A percentile compares a stretch with the other conserved stretches of the same genome.
These are phyloP conservation scores for Tachyglossus aculeatus DNA, from an alignment of 2,797 vertebrate genomes.

Conservation along the genomic window DNA sequence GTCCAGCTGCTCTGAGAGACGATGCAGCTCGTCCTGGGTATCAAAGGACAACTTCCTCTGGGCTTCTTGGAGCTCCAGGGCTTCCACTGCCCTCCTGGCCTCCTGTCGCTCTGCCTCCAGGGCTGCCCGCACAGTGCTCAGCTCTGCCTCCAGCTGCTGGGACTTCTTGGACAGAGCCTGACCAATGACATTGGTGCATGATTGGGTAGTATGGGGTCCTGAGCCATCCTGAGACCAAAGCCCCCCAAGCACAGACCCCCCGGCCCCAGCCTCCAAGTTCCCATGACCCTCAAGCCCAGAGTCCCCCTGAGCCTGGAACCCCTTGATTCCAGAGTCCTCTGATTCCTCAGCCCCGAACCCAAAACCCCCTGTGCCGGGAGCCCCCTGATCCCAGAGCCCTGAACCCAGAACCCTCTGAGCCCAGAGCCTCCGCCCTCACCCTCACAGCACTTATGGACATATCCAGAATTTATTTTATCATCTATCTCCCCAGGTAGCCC, in stretches of 20 bases:
- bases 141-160: conserved; percentile 84
- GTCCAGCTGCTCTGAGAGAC: conserved; percentile 57
- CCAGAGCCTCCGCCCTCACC: too few species aligned
- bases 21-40: conserved; percentile 63
- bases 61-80: conserved; percentile 64
- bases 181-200: too few species aligned
- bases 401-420: too few species aligned
- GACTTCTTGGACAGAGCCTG: conserved; percentile 86
- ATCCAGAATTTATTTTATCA: too few species aligned
- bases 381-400: too few species aligned
- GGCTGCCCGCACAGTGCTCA: conserved; percentile 63
- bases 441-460: too few species aligned
- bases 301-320: too few species aligned
- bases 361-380: too few species aligned
- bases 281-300: not conserved
- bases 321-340: too few species aligned
- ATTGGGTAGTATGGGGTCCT: too few species aligned
- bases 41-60: conserved; percentile 66
- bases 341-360: too few species aligned
- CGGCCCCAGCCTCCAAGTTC: not conserved
- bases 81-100: conserved; percentile 44
- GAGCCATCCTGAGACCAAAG: too few species aligned
- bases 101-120: conserved; percentile 74
- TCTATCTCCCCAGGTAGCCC: not conserved
- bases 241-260: not conserved